Conservation (phyloP, 2,797 vertebrate genomes). For the Linurgus olivaceus region DNA sequence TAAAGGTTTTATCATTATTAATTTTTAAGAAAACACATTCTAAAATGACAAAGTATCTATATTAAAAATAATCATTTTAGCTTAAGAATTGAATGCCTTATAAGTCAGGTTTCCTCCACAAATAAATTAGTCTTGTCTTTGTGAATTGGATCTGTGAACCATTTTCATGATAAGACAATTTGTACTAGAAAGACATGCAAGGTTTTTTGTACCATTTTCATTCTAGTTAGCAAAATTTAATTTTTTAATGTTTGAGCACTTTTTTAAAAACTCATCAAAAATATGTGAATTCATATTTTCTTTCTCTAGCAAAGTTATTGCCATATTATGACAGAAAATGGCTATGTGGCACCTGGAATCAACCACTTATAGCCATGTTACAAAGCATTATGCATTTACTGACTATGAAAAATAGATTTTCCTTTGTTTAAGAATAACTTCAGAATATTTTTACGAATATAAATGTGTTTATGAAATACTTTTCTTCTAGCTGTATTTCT, state of each 20-base stretch:
- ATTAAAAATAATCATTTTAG: neutral
- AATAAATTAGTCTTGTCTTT: neutral
- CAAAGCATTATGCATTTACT: neutral
- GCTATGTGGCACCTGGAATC: neutral
- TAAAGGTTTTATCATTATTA: neutral
- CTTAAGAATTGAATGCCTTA: neutral
- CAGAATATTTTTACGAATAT: neutral
- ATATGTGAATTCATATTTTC: neutral
- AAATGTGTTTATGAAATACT: neutral
- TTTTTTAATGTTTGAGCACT: neutral
- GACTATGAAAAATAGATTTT: neutral
- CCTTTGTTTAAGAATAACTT: neutral
- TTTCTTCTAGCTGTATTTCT: neutral
- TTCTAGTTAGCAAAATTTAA: neutral
- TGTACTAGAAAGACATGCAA: neutral
- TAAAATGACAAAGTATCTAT: neutral
- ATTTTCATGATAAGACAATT: neutral
- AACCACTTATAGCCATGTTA: neutral
- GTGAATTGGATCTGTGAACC: neutral
- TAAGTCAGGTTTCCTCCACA: neutral
- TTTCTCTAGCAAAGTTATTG: neutral
- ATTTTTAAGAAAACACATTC: neutral
- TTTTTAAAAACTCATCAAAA: neutral
- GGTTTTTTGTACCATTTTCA: neutral
- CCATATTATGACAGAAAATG: neutral